Evolutionary conservation across 1,140 invertebrate genomes (phyloP), one percentile per base, ranked within the genome.

Genomic region (Lerema accius): DNA sequence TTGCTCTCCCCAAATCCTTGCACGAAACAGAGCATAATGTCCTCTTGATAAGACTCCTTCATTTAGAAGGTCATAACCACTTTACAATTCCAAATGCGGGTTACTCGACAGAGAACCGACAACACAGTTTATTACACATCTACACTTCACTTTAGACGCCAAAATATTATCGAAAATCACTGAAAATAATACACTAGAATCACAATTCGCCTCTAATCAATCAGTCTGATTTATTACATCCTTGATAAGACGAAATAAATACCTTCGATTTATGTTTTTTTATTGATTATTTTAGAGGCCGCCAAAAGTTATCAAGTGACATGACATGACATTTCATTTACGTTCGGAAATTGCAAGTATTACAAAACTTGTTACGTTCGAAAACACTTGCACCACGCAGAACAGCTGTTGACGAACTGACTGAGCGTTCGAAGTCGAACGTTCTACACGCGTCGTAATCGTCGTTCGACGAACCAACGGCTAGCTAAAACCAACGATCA

Each of bases 11-110:
- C 70, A 67, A 85, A 88, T 28, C 82, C 80, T 83, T 90, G 84
- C 37, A 90, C 84, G 60, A 89, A 89, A 80, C 88, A 90, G 55
- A 90, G 84, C 88, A 90, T 90, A 85, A 86, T 89, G 77, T 90
- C 84, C 51, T 88, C 82, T 67, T 86, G 69, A 77, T 87, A 82
- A 55, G 80, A 74, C 55, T 90, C 86, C 82, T 88, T 90, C 88
- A 89, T 90, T 81, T 87, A 90, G 59, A 75, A 69, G 67, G 66
- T 67, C 73, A 75, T 72, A 55, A 60, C 66, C 64, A 58, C 37
- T 43, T 62, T 53, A 19, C 39, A 46, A 19, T 7, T 32, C 28
- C 19, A 59, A 67, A 35, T 32, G 32, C 17, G 45, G 53, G 6
- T 35, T 32, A 40, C 45, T 60, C 42, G 23, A 42, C 42, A 58